Percentiles rank a stretch among this genome's conserved stretches.
Evolutionary conservation across 1,140 invertebrate species (phyloP).

Genomic region (Temnothorax longispinosus): DNA sequence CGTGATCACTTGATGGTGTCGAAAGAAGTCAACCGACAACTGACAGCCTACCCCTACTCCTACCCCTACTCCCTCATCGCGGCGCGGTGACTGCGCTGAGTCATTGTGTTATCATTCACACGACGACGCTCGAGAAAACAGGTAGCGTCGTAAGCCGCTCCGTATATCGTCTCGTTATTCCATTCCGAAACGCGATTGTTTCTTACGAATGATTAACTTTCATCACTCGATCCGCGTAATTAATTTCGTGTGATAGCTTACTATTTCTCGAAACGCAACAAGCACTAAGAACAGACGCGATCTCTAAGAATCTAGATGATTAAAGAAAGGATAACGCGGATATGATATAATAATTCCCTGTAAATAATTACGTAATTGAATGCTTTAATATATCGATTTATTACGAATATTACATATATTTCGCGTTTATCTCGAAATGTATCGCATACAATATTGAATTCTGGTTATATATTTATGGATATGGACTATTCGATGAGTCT

Average conservation of each 20-base stretch:
- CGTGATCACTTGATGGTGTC: too few species aligned
- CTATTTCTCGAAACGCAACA: neutral
- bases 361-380: neutral
- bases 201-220: too few species aligned
- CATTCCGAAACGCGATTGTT: too few species aligned
- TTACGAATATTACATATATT: neutral
- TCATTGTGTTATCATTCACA: neutral
- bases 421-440: neutral
- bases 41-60: too few species aligned
- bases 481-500: neutral
- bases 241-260: neutral
- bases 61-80: too few species aligned
- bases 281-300: neutral
- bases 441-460: neutral
- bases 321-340: neutral
- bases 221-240: too few species aligned
- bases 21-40: too few species aligned
- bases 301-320: neutral
- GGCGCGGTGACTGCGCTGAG: neutral
- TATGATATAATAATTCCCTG: neutral
- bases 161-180: too few species aligned
- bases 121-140: neutral
- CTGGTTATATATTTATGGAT: neutral
- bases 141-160: neutral
- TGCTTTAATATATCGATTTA: neutral